A percentile compares a stretch with the other conserved stretches of the same genome.
phyloP scores from a whole-genome alignment of 2,888 invertebrate species.

The Synanthedon tipuliformis region DNA sequence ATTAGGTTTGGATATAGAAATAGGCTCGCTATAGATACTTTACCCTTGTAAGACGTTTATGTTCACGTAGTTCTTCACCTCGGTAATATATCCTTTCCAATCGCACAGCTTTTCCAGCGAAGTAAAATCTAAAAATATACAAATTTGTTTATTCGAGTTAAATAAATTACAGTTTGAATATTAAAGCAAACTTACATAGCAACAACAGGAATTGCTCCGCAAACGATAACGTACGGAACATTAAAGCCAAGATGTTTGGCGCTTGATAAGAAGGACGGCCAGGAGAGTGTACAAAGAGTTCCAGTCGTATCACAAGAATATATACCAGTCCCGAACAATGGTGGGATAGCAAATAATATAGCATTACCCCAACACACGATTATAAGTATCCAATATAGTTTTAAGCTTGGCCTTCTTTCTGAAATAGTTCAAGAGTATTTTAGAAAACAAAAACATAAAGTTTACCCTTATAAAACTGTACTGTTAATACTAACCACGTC shows the following conservation, averaged over 20 bases:
- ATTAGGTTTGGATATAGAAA: too few species aligned
- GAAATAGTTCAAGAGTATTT: slow-evolving; percentile 6
- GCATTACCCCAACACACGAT: slow-evolving; percentile 54
- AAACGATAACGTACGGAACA: slow-evolving; percentile 49
- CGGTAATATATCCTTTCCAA: slow-evolving; percentile 57
- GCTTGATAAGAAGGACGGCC: slow-evolving; percentile 48
- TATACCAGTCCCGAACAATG: slow-evolving; percentile 58
- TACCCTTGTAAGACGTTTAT: slow-evolving; percentile 56
- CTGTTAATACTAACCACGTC: slow-evolving; percentile 40
- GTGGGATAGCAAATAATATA: slow-evolving; percentile 52
- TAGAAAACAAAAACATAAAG: neutral
- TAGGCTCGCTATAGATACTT: neutral
- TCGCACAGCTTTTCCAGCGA: slow-evolving; percentile 54
- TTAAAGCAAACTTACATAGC: slow-evolving; percentile 44
- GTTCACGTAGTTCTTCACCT: slow-evolving; percentile 51
- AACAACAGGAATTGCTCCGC: slow-evolving; percentile 50
- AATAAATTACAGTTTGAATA: neutral
- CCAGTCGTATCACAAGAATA: slow-evolving; percentile 65
- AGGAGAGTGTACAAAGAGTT: slow-evolving; percentile 55
- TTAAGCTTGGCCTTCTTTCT: slow-evolving; percentile 52
- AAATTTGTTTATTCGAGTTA: neutral
- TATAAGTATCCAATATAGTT: slow-evolving; percentile 52
- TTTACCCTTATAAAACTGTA: neutral
- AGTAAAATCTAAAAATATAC: slow-evolving; percentile 45
- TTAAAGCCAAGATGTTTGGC: slow-evolving; percentile 54